Evolutionary conservation across 1,140 invertebrate genomes (phyloP), one percentile per base, ranked within the genome.

Genomic region (Manduca sexta): DNA sequence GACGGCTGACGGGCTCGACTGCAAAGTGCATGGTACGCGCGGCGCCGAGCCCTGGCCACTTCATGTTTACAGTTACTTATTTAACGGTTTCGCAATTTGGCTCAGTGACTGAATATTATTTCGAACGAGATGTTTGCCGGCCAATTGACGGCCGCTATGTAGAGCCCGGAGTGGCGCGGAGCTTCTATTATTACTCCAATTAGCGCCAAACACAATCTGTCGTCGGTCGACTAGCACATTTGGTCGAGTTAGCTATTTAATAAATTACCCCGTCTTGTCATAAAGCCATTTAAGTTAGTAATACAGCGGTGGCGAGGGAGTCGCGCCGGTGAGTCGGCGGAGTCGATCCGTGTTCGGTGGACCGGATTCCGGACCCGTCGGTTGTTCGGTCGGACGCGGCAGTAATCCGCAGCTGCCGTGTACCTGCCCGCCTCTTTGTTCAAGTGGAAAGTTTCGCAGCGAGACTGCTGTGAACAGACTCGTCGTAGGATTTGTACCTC

Each of bases 391-490:
- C 52, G 60, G 52, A 43, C 55, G 46, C 50, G 53, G 52, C 54
- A 56, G 64, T 79, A 79, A 76, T 75, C 74, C 68, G 64, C 75
- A 76, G 74, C 72, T 72, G 79, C 54, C 77, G 67, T 70, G 48
- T 84, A 78, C 77, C 79, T 81, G 71, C 50, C 48, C 59, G 61
- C 65, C 59, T 76, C 78, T 82, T 81, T 78, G 79, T 77, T 69
- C 67, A 61, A 63, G 62, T 69, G 72, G 71, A 78, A 81, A 74
- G 66, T 76, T 81, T 74, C 51, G 60, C 56, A 42, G 38, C 44
- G 31, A 37, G 40, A 41, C 29, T 30, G 45, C 53, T 40, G 49
- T 50, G 46, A 67, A 66, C 60, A 61, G 71, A 79, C 79, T 81
- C 74, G 74, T 80, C 69, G 61, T 65, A 40, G 38, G 38, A 40